These are phyloP conservation scores for Catocala nupta DNA, from an alignment of 2,888 invertebrate genomes.

Conservation along the genomic window DNA sequence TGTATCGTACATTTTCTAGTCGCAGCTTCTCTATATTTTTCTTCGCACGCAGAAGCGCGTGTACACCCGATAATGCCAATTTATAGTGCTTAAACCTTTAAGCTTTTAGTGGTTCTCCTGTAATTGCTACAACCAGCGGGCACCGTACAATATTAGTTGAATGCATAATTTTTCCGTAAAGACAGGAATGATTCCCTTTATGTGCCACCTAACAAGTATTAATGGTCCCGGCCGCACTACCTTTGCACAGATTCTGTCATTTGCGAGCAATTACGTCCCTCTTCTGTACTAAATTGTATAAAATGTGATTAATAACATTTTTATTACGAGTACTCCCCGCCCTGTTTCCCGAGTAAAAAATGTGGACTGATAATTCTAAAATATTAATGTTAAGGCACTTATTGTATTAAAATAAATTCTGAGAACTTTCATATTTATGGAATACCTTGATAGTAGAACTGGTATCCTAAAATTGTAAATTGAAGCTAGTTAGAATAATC, in stretches of 20 bases:
- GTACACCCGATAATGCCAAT: constrained; percentile 49
- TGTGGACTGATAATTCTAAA: not conserved
- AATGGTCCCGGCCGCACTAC: constrained; percentile 66
- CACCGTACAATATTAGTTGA: constrained; percentile 54
- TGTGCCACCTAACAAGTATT: constrained; percentile 77
- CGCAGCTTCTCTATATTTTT: constrained; percentile 9
- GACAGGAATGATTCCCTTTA: constrained; percentile 74
- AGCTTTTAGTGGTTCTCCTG: constrained; percentile 51
- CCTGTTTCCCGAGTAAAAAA: constrained; percentile 24
- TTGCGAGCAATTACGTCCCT: constrained; percentile 74
- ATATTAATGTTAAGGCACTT: not conserved
- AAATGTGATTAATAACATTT: constrained; percentile 69
- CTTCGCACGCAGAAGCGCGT: constrained; percentile 25
- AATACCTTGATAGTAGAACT: too few relatives aligned
- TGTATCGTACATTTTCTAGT: not conserved
- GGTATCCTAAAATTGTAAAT: too few relatives aligned
- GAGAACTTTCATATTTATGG: not conserved
- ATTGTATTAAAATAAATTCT: not conserved
- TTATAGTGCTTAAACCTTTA: constrained; percentile 49
- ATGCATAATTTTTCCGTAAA: constrained; percentile 77
- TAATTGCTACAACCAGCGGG: constrained; percentile 54
- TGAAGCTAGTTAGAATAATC: too few relatives aligned
- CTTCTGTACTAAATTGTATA: constrained; percentile 70
- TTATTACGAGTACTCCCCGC: constrained; percentile 53
- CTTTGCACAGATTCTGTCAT: constrained; percentile 69